Conservation (phyloP, 2,113 vertebrate genomes). For the Dipodomys stephensi region DNA sequence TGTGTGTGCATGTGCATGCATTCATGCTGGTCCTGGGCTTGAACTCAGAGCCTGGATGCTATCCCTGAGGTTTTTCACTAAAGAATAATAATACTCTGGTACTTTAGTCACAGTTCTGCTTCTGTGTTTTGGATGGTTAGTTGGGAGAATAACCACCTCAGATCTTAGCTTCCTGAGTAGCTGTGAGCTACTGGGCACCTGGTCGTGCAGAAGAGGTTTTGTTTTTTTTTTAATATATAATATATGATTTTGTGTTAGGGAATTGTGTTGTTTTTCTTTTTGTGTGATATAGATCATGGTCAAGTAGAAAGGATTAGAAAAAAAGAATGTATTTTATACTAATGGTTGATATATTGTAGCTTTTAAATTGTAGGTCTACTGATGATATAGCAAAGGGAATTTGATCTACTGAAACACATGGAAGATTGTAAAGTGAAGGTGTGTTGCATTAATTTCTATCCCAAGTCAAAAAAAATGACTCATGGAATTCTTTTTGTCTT, state of each 20-base stretch:
- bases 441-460: background rate
- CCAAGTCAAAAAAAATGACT: background rate
- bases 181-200: too few species aligned
- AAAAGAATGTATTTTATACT: background rate
- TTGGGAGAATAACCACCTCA: too few species aligned
- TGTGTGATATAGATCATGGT: background rate
- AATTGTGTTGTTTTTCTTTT: background rate
- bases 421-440: background rate
- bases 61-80: background rate
- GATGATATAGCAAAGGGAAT: slow-evolving; percentile 8
- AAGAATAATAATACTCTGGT: too few species aligned
- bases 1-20: too few species aligned
- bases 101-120: too few species aligned
- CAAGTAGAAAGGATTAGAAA: background rate
- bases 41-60: too few species aligned
- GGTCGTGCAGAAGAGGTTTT: too few species aligned
- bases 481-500: background rate
- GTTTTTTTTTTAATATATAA: background rate
- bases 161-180: too few species aligned
- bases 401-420: background rate
- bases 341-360: background rate
- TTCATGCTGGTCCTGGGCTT: too few species aligned
- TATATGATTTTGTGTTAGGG: background rate
- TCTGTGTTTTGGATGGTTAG: too few species aligned
- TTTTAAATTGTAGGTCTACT: background rate